Base-by-base conservation (phyloP, 2,888 invertebrate species). In the Ceriagrion tenellum region DNA sequence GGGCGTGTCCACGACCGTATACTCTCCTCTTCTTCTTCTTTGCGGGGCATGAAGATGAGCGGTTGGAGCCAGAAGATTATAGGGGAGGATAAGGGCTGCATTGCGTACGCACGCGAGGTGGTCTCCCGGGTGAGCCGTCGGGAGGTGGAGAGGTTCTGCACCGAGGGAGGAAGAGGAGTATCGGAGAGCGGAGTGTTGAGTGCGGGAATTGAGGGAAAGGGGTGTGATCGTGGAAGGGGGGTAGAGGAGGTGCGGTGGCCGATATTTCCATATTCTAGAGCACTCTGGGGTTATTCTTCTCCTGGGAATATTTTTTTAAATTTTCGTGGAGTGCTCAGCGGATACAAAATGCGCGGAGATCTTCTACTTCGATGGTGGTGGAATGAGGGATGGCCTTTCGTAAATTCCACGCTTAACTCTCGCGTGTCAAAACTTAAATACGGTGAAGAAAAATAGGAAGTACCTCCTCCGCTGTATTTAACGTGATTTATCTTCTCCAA, bases 41-140 rank as follows among this genome's bases (percentile, higher is more conserved):
- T 35, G 81, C 81, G 30, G 35, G 81, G 81, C 81, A 91, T 91
- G 91, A 91, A 91, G 91, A 91, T 89, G 89, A 89, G 89, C 47
- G 89, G 89, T 55, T 89, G 13, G 55, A 26, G 47, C 89, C 55
- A 55, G 47, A 89, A 89, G 89, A 89, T 89, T 89, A 89, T 47
- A 89, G 55, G 47, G 89, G 89, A 59, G 81, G 81, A 81, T 81
- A 81, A 81, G 81, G 81, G 81, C n/a, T 81, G 35, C 35, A 81
- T 35, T 30, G 81, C 81, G 81, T 81, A 81, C 35, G 16, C 59
- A 81, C 81, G 81, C 81, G 35, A 81, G 35, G 30, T 35, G 35
- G 30, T 35, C 81, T 81, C 69, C 4, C 47, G 47, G 47, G 47
- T 4, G 47, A 47, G 47, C 8, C 47, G 47, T 47, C 47, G 47